Percentiles rank a stretch among this genome's conserved stretches.
These are phyloP conservation scores for Oedothorax gibbosus DNA, from an alignment of 1,140 invertebrate species.

Conservation along the genomic window DNA sequence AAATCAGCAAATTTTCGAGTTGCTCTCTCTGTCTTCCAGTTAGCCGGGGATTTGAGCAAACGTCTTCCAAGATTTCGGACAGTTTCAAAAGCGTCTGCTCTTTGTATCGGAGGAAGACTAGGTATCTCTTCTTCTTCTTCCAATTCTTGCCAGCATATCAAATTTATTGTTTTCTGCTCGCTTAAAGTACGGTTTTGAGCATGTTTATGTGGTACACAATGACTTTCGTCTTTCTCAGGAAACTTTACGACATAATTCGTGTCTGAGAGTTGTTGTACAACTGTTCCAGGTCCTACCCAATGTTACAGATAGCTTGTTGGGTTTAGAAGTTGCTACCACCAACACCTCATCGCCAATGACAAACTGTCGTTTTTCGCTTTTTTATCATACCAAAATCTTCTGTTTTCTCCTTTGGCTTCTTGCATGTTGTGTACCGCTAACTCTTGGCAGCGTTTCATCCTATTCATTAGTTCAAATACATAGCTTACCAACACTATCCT, in stretches of 20 bases:
- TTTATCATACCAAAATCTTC: slow-evolving; percentile 27
- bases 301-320: slow-evolving; percentile 27
- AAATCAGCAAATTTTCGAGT: background rate
- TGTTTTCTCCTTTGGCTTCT: background rate
- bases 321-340: background rate
- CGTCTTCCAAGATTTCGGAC: background rate
- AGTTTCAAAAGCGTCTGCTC: background rate
- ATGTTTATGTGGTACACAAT: slow-evolving; percentile 27
- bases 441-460: slow-evolving; percentile 16
- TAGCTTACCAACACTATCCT: background rate
- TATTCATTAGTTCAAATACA: slow-evolving; percentile 13
- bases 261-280: slow-evolving; percentile 12
- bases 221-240: slow-evolving; percentile 11
- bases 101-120: background rate
- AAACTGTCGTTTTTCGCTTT: slow-evolving; percentile 12
- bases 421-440: slow-evolving; percentile 7
- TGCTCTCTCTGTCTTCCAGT: background rate
- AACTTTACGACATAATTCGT: slow-evolving; percentile 21
- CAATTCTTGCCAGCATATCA: background rate
- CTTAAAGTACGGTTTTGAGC: slow-evolving; percentile 23
- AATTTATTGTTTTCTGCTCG: background rate
- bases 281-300: slow-evolving; percentile 4
- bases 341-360: slow-evolving; percentile 3
- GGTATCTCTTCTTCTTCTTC: slow-evolving; percentile 1
- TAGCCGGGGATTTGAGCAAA: background rate